Base-by-base conservation (phyloP, 2,888 invertebrate species). In the Arenicola marina region DNA sequence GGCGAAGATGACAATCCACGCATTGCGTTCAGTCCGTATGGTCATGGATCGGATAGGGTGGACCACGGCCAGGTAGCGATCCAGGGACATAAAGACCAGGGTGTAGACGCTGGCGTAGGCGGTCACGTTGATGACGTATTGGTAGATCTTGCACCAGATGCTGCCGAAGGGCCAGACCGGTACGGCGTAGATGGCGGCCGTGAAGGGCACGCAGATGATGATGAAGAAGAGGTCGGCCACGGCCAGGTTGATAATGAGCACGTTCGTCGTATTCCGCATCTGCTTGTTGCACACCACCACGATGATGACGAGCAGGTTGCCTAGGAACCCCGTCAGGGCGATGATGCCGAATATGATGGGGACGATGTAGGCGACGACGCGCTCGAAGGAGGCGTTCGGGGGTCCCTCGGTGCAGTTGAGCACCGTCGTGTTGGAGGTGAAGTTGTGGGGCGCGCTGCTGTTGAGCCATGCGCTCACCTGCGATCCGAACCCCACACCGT, bases 81-180 rank as follows among this genome's bases (percentile, higher is more conserved):
- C 95, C 62, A 95, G 84, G 4, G 93, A 93, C 95, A 96, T 95
- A 68, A 95, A 87, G 0, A 95, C 94, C 54, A 96, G 86, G 0
- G 95, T 95, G 84, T 95, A 95, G 3, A 95, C 93, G 75, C 93
- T 93, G 61, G 92, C 93, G 79, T 93, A 95, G 32, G 94, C 95
- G 29, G 93, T 93, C 44, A 94, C 93, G 63, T 93, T 92, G 71
- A 93, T 92, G 79, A 94, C 88, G 80, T 95, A 95, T 82, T 95
- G 93, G 15, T 93, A 92, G 28, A 91, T 89, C 85, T 92, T 92
- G 85, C 95, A 95, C 90, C 92, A 93, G 80, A 89, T 85, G 77
- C 90, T 89, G 11, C 95, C 95, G 77, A 95, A 94, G 0, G 93
- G 92, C 95, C 95, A 96, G 77, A 89, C 88, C 4, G 91, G 89